phyloP scores from a whole-genome alignment of 1,140 invertebrate genomes.

The Aphelenchoides fujianensis region DNA sequence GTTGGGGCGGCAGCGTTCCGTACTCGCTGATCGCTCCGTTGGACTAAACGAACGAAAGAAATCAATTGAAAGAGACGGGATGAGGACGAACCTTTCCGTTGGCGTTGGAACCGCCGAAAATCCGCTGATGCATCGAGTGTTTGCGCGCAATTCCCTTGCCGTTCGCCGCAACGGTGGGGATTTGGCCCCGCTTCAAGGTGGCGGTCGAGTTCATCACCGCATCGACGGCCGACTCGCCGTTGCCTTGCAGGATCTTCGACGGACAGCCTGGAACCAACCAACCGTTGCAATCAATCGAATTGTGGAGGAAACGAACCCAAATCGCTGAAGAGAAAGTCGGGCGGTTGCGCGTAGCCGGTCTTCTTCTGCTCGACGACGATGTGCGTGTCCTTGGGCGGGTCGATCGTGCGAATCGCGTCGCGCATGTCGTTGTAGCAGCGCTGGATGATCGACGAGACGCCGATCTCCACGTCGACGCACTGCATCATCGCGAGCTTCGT shows the following conservation, averaged over 20 bases:
- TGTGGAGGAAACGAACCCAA: constrained; percentile 34
- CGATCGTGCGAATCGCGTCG: constrained; percentile 42
- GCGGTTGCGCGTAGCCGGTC: constrained; percentile 52
- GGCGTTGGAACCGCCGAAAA: constrained; percentile 49
- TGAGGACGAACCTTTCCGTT: constrained; percentile 29
- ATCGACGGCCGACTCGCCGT: constrained; percentile 32
- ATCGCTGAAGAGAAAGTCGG: constrained; percentile 52
- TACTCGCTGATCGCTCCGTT: constrained; percentile 68
- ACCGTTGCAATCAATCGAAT: background rate
- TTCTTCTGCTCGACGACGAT: constrained; percentile 56
- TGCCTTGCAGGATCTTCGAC: constrained; percentile 30
- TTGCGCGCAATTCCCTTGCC: constrained; percentile 53
- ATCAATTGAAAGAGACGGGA: background rate
- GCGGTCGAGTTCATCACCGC: constrained; percentile 20
- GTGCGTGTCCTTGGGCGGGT: constrained; percentile 48
- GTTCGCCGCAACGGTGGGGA: constrained; percentile 25
- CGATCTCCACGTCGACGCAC: constrained; percentile 49
- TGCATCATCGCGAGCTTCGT: constrained; percentile 47
- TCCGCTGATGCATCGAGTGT: constrained; percentile 54
- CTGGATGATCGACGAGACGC: constrained; percentile 33
- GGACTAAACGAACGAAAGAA: constrained; percentile 13
- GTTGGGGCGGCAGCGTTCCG: constrained; percentile 91
- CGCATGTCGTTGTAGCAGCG: constrained; percentile 58
- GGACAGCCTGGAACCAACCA: constrained; percentile 25
- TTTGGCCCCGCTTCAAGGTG: constrained; percentile 37